phyloP scores from a whole-genome alignment of 2,113 vertebrate species.

The Hystrix brachyura region DNA sequence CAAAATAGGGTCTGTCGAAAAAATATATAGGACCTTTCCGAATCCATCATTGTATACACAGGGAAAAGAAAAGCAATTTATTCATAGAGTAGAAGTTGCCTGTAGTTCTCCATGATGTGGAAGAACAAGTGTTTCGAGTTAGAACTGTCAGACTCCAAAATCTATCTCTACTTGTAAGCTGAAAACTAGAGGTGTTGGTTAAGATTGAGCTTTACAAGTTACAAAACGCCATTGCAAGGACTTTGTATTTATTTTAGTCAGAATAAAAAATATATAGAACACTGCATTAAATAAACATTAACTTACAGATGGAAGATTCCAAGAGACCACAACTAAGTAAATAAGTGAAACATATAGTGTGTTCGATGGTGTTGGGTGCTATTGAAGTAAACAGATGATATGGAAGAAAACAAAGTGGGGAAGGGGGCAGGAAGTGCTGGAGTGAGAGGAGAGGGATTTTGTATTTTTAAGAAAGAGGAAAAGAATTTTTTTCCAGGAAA shows the following conservation, averaged over 20 bases:
- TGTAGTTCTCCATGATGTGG: neutral
- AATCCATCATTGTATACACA: neutral
- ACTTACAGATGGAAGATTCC: neutral
- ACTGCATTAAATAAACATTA: neutral
- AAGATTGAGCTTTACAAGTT: neutral
- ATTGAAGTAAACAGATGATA: neutral
- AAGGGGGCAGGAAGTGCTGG: neutral
- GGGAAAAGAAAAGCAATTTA: neutral
- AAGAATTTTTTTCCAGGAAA: neutral
- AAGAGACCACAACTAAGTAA: neutral
- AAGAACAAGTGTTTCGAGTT: neutral
- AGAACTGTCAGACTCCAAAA: neutral
- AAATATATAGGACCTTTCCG: neutral
- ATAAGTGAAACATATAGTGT: neutral
- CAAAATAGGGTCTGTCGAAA: neutral
- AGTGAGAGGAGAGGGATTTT: neutral
- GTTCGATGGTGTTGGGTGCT: neutral
- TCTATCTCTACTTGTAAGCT: neutral
- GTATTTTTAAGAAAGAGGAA: neutral
- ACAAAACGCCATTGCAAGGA: neutral
- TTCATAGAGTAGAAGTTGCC: neutral
- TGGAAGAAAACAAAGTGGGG: neutral
- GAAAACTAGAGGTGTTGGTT: neutral
- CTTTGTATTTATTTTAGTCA: neutral
- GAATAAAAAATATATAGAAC: neutral